Evolutionary conservation across 2,888 invertebrate genomes (phyloP).

Genomic region (Apantesis nais): DNA sequence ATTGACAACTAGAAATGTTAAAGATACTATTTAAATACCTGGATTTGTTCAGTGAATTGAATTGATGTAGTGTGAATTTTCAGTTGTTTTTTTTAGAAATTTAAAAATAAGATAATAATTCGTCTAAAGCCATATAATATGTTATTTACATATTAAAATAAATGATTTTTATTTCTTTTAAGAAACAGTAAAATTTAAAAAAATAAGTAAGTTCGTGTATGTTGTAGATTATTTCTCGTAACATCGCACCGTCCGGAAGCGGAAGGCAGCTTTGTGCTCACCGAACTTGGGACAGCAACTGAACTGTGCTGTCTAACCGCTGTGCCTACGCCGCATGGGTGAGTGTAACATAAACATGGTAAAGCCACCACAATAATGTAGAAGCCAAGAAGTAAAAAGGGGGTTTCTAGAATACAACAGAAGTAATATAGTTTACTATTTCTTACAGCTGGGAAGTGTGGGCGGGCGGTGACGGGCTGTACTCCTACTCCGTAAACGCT

Average conservation of each 20-base stretch:
- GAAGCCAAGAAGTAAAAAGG: no score
- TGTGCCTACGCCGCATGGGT: conserved; percentile 70
- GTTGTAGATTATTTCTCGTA: conserved; percentile 88
- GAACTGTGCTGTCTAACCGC: conserved; percentile 89
- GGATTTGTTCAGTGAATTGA: not conserved
- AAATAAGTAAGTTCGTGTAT: not conserved
- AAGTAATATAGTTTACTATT: not conserved
- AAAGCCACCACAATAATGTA: no score
- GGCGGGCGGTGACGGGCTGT: conserved; percentile 95
- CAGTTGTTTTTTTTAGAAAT: no score
- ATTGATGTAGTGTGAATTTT: no score
- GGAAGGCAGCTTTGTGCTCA: conserved; percentile 91
- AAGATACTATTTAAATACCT: not conserved
- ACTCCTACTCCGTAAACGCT: conserved; percentile 90
- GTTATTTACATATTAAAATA: no score
- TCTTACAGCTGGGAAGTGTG: conserved; percentile 90
- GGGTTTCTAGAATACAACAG: not conserved
- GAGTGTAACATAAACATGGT: conserved; percentile 20
- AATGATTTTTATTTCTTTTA: not conserved
- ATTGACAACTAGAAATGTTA: not conserved
- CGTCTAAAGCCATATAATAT: no score
- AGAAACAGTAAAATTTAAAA: not conserved
- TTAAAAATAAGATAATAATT: no score
- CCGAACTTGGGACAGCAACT: conserved; percentile 90
- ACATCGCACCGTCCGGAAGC: conserved; percentile 84